A percentile compares a stretch with the other conserved stretches of the same genome.
These are phyloP conservation scores for Chirona hameri DNA, from an alignment of 2,888 invertebrate genomes.

Conservation along the genomic window DNA sequence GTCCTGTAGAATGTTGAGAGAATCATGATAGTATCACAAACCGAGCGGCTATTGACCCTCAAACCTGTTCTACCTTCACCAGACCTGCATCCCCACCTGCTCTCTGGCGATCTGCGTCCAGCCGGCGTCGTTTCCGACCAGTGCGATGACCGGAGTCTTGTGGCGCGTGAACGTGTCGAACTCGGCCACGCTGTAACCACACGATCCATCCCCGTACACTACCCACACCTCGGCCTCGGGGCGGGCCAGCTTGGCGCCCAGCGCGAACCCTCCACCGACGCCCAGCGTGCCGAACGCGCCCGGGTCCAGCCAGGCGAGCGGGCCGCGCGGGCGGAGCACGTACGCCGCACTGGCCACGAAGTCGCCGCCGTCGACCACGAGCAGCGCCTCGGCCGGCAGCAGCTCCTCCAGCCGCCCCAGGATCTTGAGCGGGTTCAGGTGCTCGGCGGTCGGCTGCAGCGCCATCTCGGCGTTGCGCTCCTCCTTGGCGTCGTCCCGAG, in stretches of 20 bases:
- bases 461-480: conserved; percentile 46
- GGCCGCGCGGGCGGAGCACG: conserved; percentile 54
- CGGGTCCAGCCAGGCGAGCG: conserved; percentile 56
- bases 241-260: conserved; percentile 56
- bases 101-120: conserved; percentile 61
- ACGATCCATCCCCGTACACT: conserved; percentile 59
- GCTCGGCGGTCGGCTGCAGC: conserved; percentile 47
- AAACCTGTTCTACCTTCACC: too few species aligned
- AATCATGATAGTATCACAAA: too few species aligned
- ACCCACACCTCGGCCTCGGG: conserved; percentile 56
- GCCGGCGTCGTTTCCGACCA: conserved; percentile 60
- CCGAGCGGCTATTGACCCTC: too few species aligned
- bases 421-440: conserved; percentile 56
- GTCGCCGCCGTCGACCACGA: conserved; percentile 60
- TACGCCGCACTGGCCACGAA: conserved; percentile 60
- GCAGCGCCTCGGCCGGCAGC: conserved; percentile 54
- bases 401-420: conserved; percentile 52
- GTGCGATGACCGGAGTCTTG: conserved; percentile 53
- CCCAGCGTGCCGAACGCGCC: conserved; percentile 61
- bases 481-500: conserved; percentile 53
- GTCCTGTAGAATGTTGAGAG: too few species aligned
- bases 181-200: conserved; percentile 57
- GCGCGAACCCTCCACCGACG: conserved; percentile 60
- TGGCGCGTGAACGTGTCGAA: conserved; percentile 57
- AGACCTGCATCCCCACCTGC: conserved; percentile 44